These are phyloP conservation scores for Andrena dorsata DNA, from an alignment of 2,888 invertebrate genomes.

Conservation along the genomic window DNA sequence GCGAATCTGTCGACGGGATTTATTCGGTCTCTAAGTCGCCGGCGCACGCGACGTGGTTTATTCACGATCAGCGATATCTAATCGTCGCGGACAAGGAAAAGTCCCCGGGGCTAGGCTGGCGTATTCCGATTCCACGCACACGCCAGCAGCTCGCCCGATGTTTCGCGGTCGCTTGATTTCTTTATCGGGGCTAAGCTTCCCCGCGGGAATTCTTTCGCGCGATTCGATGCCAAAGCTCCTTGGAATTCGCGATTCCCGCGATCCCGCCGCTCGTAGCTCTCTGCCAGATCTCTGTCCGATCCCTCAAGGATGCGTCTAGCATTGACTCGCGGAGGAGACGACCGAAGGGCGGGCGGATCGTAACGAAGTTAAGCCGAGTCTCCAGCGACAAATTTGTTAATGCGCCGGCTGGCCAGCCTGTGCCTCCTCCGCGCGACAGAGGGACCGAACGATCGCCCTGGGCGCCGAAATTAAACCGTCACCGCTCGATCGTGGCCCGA, in stretches of 20 bases:
- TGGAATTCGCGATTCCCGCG: constrained; percentile 26
- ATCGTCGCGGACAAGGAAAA: constrained; percentile 36
- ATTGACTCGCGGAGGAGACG: constrained; percentile 4
- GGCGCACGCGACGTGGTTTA: constrained; percentile 66
- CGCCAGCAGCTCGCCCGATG: constrained; percentile 1
- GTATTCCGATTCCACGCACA: constrained; percentile 52
- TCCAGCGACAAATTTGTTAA: constrained; percentile 64
- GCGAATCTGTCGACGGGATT: constrained; percentile 28
- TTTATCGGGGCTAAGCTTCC: constrained; percentile 43
- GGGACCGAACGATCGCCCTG: constrained; percentile 64
- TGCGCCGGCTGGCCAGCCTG: constrained; percentile 35
- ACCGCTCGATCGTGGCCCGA: constrained; percentile 68
- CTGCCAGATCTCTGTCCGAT: neutral
- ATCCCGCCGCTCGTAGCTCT: neutral
- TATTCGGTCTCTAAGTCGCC: constrained; percentile 47
- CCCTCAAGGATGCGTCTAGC: neutral
- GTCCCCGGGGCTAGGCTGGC: constrained; percentile 12
- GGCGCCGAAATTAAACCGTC: constrained; percentile 78
- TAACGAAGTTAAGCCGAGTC: constrained; percentile 62
- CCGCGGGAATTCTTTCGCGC: constrained; percentile 18
- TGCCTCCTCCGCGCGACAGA: constrained; percentile 42
- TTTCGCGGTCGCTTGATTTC: constrained; percentile 51
- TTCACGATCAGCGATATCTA: constrained; percentile 65
- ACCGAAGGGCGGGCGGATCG: neutral
- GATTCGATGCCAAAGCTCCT: constrained; percentile 23